These are phyloP conservation scores for Drosophila meridionalis DNA, from an alignment of 2,888 invertebrate species.

Conservation along the genomic window DNA sequence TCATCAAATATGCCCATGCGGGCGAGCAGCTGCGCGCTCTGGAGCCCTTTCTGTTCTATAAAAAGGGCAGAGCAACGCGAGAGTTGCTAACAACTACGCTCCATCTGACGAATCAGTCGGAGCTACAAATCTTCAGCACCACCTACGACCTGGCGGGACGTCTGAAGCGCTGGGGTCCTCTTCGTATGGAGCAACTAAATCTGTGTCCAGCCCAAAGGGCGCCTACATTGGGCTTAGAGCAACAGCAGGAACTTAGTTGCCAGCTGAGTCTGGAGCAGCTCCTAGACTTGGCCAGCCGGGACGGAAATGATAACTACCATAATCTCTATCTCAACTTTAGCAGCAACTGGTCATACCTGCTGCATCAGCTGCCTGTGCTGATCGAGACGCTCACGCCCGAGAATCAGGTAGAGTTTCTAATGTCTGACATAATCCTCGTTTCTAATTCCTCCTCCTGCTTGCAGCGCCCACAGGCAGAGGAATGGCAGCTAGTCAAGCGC, in stretches of 20 bases:
- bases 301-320: constrained; percentile 74
- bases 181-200: constrained; percentile 75
- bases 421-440: neutral
- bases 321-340: constrained; percentile 83
- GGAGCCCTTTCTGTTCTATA: constrained; percentile 83
- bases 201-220: constrained; percentile 66
- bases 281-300: constrained; percentile 74
- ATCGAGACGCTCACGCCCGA: constrained; percentile 79
- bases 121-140: constrained; percentile 70
- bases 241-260: constrained; percentile 64
- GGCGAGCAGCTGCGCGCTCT: constrained; percentile 76
- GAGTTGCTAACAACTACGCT: constrained; percentile 68
- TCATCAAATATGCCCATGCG: constrained; percentile 78
- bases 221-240: constrained; percentile 45
- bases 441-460: neutral
- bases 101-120: constrained; percentile 41
- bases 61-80: constrained; percentile 74
- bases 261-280: constrained; percentile 80
- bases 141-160: constrained; percentile 74
- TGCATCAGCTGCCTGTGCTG: constrained; percentile 82
- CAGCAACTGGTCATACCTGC: constrained; percentile 49
- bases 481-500: constrained; percentile 89
- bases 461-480: constrained; percentile 85
- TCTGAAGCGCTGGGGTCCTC: constrained; percentile 74
- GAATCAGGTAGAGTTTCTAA: constrained; percentile 71